phyloP scores from a whole-genome alignment of 1,140 invertebrate species.

The Liolophura sinensis region DNA sequence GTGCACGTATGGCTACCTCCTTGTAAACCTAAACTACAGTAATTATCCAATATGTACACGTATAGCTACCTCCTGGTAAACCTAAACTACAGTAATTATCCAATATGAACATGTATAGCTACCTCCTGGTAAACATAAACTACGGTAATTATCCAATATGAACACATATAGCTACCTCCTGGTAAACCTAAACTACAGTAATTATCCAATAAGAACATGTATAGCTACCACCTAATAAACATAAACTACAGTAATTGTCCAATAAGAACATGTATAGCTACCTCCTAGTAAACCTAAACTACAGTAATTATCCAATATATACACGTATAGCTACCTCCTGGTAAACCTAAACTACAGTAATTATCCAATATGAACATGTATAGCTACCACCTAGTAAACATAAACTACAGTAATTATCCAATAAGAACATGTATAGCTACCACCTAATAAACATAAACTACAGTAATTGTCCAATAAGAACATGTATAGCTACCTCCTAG shows the following conservation, averaged over 20 bases:
- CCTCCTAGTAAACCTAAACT: slow-evolving; percentile 50
- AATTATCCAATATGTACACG: neutral
- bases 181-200: slow-evolving; percentile 34
- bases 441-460: slow-evolving; percentile 49
- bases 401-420: neutral
- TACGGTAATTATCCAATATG: neutral
- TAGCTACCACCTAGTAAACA: slow-evolving; percentile 58
- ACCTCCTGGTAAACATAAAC: slow-evolving; percentile 53
- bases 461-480: neutral
- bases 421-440: slow-evolving; percentile 51
- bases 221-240: slow-evolving; percentile 59
- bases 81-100: neutral
- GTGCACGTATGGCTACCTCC: slow-evolving; percentile 57
- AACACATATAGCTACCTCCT: slow-evolving; percentile 58
- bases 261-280: slow-evolving; percentile 51
- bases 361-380: slow-evolving; percentile 28
- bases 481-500: slow-evolving; percentile 60
- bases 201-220: slow-evolving; percentile 18
- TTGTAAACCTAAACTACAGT: slow-evolving; percentile 41
- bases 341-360: slow-evolving; percentile 31
- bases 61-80: slow-evolving; percentile 61
- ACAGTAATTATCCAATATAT: neutral
- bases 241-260: neutral
- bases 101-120: slow-evolving; percentile 48
- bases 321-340: slow-evolving; percentile 59